Percentiles rank a stretch among this genome's conserved stretches.
Conservation (phyloP, 2,113 vertebrate species). For the Rhea pennata region DNA sequence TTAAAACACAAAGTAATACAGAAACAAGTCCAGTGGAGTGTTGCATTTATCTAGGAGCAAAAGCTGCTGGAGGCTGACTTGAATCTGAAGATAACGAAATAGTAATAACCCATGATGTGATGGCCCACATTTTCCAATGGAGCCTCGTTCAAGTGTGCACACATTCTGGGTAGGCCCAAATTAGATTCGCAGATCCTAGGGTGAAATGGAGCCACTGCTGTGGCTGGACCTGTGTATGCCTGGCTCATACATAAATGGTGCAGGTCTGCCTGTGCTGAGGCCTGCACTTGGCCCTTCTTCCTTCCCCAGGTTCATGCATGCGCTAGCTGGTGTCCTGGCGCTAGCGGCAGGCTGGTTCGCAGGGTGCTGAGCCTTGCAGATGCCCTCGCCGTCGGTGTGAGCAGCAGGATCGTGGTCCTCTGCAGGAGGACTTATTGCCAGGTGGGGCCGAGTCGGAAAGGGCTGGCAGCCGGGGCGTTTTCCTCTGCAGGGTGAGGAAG, state of each 20-base stretch:
- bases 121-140: neutral
- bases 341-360: neutral
- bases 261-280: neutral
- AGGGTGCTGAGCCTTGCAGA: neutral
- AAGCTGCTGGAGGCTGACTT: neutral
- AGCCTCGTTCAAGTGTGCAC: neutral
- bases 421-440: neutral
- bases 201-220: neutral
- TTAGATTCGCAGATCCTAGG: neutral
- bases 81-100: neutral
- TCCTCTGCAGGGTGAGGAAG: neutral
- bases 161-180: neutral
- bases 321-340: neutral
- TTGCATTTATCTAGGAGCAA: neutral
- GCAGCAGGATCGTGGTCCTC: neutral
- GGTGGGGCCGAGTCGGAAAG: slow-evolving; percentile 3
- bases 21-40: neutral
- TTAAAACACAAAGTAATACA: neutral
- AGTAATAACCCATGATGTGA: neutral
- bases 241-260: neutral
- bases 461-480: neutral
- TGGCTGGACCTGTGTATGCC: neutral
- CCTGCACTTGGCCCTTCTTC: neutral
- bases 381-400: neutral
- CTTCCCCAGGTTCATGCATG: neutral